Percentiles rank a stretch among this genome's conserved stretches.
phyloP scores from a whole-genome alignment of 2,113 vertebrate species.

The Macrotis lagotis region DNA sequence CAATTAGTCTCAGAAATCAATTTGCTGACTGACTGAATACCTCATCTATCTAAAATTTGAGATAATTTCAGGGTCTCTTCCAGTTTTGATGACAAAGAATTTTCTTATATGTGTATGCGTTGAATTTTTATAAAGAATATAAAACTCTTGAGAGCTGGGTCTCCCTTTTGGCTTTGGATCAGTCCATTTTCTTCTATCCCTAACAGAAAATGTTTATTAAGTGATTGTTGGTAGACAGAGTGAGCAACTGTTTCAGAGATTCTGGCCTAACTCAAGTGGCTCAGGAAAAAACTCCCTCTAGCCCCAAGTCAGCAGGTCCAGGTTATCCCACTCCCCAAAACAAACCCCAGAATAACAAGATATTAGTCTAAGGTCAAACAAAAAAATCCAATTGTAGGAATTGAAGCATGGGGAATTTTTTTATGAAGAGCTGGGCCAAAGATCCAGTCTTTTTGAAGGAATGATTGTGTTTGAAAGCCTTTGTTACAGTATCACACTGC shows the following conservation, averaged over 20 bases:
- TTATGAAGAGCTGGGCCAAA: background rate
- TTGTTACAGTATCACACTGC: background rate
- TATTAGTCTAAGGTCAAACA: background rate
- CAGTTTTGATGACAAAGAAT: background rate
- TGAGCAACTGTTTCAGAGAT: background rate
- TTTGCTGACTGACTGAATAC: background rate
- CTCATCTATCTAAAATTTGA: background rate
- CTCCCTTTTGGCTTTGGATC: background rate
- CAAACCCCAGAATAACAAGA: background rate
- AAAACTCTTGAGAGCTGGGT: background rate
- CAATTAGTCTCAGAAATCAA: background rate
- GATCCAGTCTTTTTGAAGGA: background rate
- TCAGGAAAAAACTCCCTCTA: background rate
- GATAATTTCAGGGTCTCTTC: background rate
- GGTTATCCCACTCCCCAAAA: background rate
- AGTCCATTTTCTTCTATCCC: background rate
- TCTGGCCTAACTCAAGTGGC: background rate
- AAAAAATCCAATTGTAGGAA: background rate
- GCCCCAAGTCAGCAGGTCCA: background rate
- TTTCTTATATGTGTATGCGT: background rate
- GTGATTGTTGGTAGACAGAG: background rate
- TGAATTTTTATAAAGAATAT: background rate
- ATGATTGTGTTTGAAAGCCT: background rate
- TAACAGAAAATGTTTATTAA: background rate
- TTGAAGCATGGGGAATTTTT: background rate